Conservation (phyloP, 2,888 invertebrate species). For the Plagiodera versicolora region DNA sequence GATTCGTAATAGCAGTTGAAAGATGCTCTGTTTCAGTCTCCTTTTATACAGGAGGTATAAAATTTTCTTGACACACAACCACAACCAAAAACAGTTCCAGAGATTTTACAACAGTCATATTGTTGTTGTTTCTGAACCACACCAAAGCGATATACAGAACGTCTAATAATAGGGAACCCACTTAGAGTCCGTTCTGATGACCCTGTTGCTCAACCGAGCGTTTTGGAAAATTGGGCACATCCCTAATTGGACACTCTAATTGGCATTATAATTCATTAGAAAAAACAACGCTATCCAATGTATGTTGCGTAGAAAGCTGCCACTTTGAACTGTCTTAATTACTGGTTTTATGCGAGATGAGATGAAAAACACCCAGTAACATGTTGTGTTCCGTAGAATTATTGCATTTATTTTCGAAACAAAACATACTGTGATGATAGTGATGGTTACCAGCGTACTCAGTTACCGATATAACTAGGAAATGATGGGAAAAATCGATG, state of each 20-base stretch:
- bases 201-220: constrained; percentile 7
- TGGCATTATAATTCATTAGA: constrained; percentile 13
- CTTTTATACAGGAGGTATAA: too few relatives aligned
- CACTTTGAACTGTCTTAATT: constrained; percentile 4
- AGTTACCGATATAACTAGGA: too few relatives aligned
- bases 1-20: too few relatives aligned
- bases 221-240: neutral
- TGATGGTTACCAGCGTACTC: too few relatives aligned
- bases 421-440: too few relatives aligned
- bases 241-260: constrained; percentile 16
- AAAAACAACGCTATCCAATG: constrained; percentile 9
- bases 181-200: neutral
- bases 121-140: neutral
- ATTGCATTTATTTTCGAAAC: neutral
- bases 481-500: too few relatives aligned
- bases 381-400: neutral
- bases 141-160: neutral
- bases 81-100: too few relatives aligned
- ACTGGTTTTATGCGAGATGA: neutral
- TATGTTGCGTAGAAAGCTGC: constrained; percentile 3
- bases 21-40: too few relatives aligned
- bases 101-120: too few relatives aligned
- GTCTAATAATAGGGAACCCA: constrained; percentile 11
- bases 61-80: too few relatives aligned
- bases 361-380: neutral